phyloP scores from a whole-genome alignment of 2,113 vertebrate genomes.

The Apodemus speciosus region DNA sequence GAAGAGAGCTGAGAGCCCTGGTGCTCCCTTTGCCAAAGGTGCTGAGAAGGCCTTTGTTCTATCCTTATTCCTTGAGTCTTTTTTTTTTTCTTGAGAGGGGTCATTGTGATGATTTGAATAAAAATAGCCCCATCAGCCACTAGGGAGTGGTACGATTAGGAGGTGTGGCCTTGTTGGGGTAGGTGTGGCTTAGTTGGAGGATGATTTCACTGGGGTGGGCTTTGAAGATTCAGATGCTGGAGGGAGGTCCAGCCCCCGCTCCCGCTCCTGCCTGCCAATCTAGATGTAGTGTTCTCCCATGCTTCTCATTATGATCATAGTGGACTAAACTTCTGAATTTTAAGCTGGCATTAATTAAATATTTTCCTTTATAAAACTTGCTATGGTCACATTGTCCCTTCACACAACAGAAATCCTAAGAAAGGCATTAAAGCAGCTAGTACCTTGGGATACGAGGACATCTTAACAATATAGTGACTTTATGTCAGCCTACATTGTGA shows the following conservation, averaged over 20 bases:
- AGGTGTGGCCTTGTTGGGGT: background rate
- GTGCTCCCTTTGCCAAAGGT: constrained; percentile 53
- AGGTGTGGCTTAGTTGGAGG: background rate
- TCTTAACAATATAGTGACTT: constrained; percentile 60
- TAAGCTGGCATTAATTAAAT: background rate
- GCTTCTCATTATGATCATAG: background rate
- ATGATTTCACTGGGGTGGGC: background rate
- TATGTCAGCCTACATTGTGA: background rate
- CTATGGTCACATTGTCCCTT: background rate
- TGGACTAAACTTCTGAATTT: background rate
- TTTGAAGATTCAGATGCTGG: background rate
- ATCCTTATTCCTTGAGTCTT: constrained; percentile 48
- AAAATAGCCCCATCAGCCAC: background rate
- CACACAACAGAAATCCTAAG: background rate
- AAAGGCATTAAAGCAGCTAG: background rate
- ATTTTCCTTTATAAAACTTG: background rate
- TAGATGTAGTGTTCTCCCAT: background rate
- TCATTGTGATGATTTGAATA: background rate
- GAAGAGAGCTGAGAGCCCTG: background rate
- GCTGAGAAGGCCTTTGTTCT: constrained; percentile 53
- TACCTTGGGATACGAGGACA: constrained; percentile 25
- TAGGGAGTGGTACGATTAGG: background rate
- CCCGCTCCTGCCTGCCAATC: too few species aligned
- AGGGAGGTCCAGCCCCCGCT: background rate
- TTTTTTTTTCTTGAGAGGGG: background rate